Evolutionary conservation across 2,113 vertebrate genomes (phyloP).

Genomic region (Montifringilla adamsi): DNA sequence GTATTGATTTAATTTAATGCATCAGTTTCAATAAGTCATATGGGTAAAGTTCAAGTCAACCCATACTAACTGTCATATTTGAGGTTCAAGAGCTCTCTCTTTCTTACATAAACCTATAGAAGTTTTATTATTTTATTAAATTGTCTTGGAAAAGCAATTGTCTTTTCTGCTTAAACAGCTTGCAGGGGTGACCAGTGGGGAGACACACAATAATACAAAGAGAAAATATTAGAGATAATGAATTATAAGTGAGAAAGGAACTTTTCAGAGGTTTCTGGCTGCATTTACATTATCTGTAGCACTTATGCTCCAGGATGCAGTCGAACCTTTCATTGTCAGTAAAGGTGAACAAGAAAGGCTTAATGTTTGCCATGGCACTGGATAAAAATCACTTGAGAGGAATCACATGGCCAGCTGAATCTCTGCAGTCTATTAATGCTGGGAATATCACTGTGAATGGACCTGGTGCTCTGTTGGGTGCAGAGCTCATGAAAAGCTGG

Average conservation of each 20-base stretch:
- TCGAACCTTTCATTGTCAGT: not conserved
- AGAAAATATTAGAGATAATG: not conserved
- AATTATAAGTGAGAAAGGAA: not conserved
- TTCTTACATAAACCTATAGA: not conserved
- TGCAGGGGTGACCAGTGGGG: not conserved
- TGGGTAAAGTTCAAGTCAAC: not conserved
- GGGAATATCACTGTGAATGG: not conserved
- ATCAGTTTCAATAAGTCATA: not conserved
- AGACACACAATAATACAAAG: not conserved
- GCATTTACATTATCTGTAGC: not conserved
- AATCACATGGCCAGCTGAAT: not conserved
- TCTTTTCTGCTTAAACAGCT: not conserved
- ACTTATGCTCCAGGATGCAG: not conserved
- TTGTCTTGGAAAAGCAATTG: not conserved
- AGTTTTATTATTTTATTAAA: not conserved
- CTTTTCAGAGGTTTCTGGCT: not conserved
- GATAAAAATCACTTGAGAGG: conserved; percentile 5
- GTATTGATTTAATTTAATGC: conserved; percentile 12
- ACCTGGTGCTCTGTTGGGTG: not conserved
- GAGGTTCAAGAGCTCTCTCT: not conserved
- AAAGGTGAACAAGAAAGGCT: not conserved
- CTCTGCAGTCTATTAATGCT: not conserved
- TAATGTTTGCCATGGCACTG: not conserved
- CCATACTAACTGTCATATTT: not conserved
- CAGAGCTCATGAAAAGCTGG: not conserved